Base-by-base conservation (phyloP, 2,113 vertebrate species). In the Cairina moschata region DNA sequence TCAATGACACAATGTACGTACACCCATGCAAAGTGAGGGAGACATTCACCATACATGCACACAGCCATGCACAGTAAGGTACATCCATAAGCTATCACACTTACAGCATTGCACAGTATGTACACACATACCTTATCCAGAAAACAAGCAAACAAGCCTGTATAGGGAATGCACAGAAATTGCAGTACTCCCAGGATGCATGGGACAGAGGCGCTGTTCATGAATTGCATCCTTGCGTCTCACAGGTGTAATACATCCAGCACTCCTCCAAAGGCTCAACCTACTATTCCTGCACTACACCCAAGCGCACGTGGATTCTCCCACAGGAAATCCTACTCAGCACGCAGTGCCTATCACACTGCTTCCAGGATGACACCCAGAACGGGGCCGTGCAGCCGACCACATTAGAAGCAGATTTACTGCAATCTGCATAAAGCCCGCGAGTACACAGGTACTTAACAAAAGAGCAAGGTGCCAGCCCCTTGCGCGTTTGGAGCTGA, bases 331-430 rank as follows among this genome's bases (percentile, higher is more conserved):
- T 75, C 32, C 68, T 55, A 81, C 77, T 42, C 81, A 93, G 81
- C 17, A 71, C 9, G 21, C 2, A 78, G 17, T 38, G 56, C 76
- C 46, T 50, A 63, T 55, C 13, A 79, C 85, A 32, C 25, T 69
- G 67, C 46, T 77, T 91, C 58, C 44, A 67, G 73, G 54, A 78
- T 21, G 38, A 65, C 12, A 84, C 23, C 68, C 0, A 4, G 73
- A 87, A 82, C 42, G 34, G 86, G 86, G 83, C 60, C 80, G 93
- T 1, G 2, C 56, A 84, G 60, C 69, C 62, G 60, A 83, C 60
- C 80, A 75, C 65, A 93, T 89, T 77, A 86, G 74, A 92, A 93
- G 83, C 72, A 96, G 86, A 95, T 93, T 92, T 92, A 89, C 81
- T 79, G 4, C 71, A 52, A 95, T 95, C 93, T 97, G 83, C 89